These are phyloP conservation scores for Dipodomys ordii DNA, from an alignment of 2,113 vertebrate genomes.

Conservation along the genomic window DNA sequence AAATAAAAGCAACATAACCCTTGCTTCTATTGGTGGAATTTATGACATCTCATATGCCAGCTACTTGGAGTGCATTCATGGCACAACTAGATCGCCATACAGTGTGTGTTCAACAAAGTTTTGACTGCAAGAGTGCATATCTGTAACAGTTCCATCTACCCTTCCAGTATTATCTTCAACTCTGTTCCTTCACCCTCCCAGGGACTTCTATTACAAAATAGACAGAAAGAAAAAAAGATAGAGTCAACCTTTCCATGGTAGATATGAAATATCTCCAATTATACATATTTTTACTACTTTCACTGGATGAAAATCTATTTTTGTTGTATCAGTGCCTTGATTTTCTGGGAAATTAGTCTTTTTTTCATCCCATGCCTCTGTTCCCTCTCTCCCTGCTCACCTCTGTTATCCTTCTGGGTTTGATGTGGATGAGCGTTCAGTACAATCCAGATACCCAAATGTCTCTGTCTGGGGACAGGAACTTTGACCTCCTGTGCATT, in stretches of 20 bases:
- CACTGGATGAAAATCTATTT: not conserved
- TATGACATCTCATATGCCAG: no score
- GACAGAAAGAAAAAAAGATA: no score
- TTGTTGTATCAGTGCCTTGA: not conserved
- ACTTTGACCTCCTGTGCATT: accelerated
- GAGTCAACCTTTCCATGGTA: not conserved
- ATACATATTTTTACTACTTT: not conserved
- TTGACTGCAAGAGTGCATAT: no score
- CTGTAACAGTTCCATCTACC: not conserved
- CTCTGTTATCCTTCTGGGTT: not conserved
- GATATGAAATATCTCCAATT: not conserved
- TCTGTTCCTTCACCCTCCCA: not conserved
- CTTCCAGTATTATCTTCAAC: not conserved
- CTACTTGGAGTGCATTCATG: no score
- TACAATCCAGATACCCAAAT: not conserved
- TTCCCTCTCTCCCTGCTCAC: not conserved
- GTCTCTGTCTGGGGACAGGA: not conserved
- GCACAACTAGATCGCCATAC: no score
- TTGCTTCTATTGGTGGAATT: not conserved
- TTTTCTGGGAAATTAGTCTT: constrained; percentile 26
- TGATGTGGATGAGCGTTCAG: not conserved
- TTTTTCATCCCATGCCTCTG: not conserved
- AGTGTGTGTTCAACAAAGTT: no score
- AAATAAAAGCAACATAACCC: not conserved
- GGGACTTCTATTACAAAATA: not conserved